Percentiles rank a stretch among this genome's conserved stretches.
Conservation (phyloP, 1,140 invertebrate genomes). For the Zaprionus kolodkinae region DNA sequence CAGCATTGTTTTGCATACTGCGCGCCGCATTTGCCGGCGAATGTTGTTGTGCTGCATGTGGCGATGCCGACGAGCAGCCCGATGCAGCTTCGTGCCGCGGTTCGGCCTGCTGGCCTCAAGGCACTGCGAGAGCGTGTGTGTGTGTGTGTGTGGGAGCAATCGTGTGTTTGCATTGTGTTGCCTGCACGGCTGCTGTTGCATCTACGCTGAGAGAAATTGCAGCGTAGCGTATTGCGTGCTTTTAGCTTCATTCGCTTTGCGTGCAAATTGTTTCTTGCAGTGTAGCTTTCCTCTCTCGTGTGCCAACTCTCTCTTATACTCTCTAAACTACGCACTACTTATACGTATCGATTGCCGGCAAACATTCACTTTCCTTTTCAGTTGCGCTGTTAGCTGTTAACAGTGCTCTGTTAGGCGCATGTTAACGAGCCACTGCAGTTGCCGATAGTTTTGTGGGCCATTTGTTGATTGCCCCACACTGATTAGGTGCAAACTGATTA, state of each 20-base stretch:
- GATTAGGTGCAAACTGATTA: conserved; percentile 33
- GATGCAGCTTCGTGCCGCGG: conserved; percentile 54
- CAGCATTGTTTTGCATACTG: conserved; percentile 81
- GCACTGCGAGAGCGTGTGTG: conserved; percentile 25
- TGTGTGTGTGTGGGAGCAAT: background rate
- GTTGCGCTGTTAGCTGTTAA: conserved; percentile 19
- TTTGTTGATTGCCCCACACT: conserved; percentile 40
- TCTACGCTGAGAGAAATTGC: conserved; percentile 5
- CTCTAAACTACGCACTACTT: conserved; percentile 25
- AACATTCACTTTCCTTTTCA: conserved; percentile 40
- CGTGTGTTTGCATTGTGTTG: conserved; percentile 22
- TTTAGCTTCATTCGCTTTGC: too few species aligned
- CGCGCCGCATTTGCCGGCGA: conserved; percentile 70
- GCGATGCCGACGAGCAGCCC: conserved; percentile 51
- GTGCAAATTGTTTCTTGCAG: background rate
- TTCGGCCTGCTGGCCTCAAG: conserved; percentile 70
- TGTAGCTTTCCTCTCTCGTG: conserved; percentile 13
- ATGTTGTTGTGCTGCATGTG: conserved; percentile 77
- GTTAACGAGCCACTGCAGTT: background rate
- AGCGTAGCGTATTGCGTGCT: too few species aligned
- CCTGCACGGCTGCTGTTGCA: conserved; percentile 13
- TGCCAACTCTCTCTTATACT: background rate
- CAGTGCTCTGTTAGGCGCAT: conserved; percentile 23
- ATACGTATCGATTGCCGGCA: conserved; percentile 34
- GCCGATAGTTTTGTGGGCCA: conserved; percentile 32